A percentile compares a stretch with the other conserved stretches of the same genome.
Evolutionary conservation across 2,797 vertebrate species (phyloP).

Genomic region (Gallinago solitaria): DNA sequence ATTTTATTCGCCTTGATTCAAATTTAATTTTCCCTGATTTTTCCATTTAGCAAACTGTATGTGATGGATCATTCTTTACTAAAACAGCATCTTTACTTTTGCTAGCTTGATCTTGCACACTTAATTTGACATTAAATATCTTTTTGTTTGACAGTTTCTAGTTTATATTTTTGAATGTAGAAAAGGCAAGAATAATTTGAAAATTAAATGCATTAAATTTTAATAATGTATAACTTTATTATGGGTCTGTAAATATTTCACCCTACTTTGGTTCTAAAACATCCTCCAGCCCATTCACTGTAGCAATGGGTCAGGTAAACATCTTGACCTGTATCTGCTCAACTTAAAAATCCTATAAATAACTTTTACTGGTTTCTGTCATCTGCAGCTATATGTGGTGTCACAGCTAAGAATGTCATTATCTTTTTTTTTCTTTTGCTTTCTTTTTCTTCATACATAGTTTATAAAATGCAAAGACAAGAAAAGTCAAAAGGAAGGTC

Average conservation of each 20-base stretch:
- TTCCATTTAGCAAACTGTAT: not conserved
- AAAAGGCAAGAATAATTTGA: not conserved
- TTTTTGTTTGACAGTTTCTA: not conserved
- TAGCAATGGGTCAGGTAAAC: slow-evolving; percentile 39
- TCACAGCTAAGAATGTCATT: slow-evolving; percentile 8
- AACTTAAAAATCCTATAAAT: slow-evolving; percentile 45
- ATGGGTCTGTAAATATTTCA: slow-evolving; percentile 10
- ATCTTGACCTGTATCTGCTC: slow-evolving; percentile 39
- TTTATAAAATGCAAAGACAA: not conserved
- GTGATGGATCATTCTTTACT: not conserved
- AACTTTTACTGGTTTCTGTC: slow-evolving; percentile 21
- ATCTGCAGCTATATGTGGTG: not conserved
- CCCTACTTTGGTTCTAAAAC: slow-evolving; percentile 17
- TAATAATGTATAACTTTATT: not conserved
- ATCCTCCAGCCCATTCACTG: slow-evolving; percentile 15
- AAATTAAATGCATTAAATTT: slow-evolving; percentile 32
- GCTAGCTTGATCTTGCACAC: not conserved
- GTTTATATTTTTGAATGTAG: not conserved
- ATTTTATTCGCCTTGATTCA: not conserved
- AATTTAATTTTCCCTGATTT: not conserved
- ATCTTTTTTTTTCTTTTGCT: not conserved
- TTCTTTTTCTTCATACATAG: not conserved
- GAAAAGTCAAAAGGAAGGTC: slow-evolving; percentile 7
- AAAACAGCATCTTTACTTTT: not conserved
- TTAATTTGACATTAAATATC: not conserved